Percentiles rank a stretch among this genome's conserved stretches.
Conservation (phyloP, 2,888 invertebrate genomes). For the Drosophila tanythrix region DNA sequence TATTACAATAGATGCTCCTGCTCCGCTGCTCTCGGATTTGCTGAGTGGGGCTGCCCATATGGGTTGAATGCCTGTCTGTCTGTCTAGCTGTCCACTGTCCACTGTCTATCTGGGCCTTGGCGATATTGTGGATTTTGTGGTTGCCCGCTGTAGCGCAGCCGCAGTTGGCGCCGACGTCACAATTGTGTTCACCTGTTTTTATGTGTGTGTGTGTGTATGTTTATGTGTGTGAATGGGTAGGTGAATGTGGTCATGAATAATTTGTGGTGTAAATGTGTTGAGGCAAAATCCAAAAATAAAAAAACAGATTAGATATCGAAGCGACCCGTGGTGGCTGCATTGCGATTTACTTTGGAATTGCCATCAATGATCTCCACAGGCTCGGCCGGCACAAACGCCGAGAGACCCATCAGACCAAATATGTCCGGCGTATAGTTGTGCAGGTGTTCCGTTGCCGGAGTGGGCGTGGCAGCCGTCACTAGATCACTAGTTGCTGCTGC, state of each 20-base stretch:
- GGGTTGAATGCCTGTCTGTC: conserved; percentile 57
- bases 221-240: conserved; percentile 26
- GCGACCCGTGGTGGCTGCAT: conserved; percentile 50
- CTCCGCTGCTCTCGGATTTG: conserved; percentile 11
- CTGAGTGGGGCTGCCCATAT: conserved; percentile 9
- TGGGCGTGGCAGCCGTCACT: conserved; percentile 54
- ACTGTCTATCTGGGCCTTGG: conserved; percentile 80
- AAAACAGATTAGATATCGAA: conserved; percentile 58
- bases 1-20: conserved; percentile 66
- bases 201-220: conserved; percentile 17
- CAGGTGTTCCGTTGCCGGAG: conserved; percentile 50
- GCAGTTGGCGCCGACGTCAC: conserved; percentile 75
- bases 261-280: conserved; percentile 14
- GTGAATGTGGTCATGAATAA: conserved; percentile 9
- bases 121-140: conserved; percentile 73
- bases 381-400: conserved; percentile 86
- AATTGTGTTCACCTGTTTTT: conserved; percentile 78
- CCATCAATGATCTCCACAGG: conserved; percentile 87
- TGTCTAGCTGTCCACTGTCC: conserved; percentile 18
- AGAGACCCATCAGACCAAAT: conserved; percentile 86
- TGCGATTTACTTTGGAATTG: conserved; percentile 87
- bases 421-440: conserved; percentile 82
- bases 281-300: conserved; percentile 40
- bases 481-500: conserved; percentile 39
- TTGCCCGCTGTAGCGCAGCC: conserved; percentile 57